These are phyloP conservation scores for Erynnis tages DNA, from an alignment of 2,888 invertebrate species.

Conservation along the genomic window DNA sequence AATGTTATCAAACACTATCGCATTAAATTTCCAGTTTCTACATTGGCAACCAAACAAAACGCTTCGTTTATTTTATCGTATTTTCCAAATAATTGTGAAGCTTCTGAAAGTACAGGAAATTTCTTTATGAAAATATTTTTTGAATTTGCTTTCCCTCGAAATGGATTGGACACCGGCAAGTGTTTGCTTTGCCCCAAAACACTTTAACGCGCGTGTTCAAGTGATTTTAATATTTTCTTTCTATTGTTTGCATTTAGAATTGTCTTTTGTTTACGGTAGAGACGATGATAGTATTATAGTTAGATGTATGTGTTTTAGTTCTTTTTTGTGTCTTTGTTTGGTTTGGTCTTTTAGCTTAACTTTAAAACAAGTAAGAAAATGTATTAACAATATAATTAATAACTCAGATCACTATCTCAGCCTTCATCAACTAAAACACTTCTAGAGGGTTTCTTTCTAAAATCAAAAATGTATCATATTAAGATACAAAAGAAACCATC, in stretches of 20 bases:
- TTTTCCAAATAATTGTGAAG: background rate
- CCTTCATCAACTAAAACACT: too few species aligned
- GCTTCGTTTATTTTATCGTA: background rate
- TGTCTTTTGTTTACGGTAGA: background rate
- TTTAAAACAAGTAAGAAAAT: too few species aligned
- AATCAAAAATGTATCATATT: too few species aligned
- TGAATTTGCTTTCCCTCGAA: slow-evolving; percentile 10
- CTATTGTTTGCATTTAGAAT: slow-evolving; percentile 16
- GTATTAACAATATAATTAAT: too few species aligned
- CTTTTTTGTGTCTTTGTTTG: too few species aligned
- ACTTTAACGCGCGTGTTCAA: slow-evolving; percentile 20
- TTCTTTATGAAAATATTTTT: slow-evolving; percentile 14
- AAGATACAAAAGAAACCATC: too few species aligned
- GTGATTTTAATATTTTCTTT: slow-evolving; percentile 19
- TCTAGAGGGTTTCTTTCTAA: too few species aligned
- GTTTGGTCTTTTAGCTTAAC: too few species aligned
- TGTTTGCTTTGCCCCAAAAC: slow-evolving; percentile 20
- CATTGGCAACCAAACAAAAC: background rate
- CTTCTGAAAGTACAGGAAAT: slow-evolving; percentile 2
- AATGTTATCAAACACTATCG: too few species aligned
- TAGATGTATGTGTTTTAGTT: background rate
- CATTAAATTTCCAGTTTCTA: too few species aligned
- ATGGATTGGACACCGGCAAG: slow-evolving; percentile 20
- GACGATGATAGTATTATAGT: background rate
- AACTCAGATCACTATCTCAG: too few species aligned